Evolutionary conservation across 2,888 invertebrate species (phyloP).

Genomic region (Heteropelma amictum): DNA sequence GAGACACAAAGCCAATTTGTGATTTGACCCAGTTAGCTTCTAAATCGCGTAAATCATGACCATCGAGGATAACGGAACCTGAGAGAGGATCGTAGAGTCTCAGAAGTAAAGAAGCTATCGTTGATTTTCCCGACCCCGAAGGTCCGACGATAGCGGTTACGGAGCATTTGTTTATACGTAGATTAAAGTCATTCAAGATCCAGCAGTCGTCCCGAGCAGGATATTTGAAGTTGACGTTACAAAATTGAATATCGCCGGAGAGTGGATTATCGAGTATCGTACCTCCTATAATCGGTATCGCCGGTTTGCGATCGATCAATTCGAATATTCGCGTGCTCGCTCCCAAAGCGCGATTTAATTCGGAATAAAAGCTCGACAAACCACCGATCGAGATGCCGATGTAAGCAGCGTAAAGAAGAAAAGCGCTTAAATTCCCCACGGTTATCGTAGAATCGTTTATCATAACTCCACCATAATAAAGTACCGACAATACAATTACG

Average conservation of each 20-base stretch:
- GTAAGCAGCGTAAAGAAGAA: slow-evolving; percentile 95
- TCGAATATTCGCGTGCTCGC: slow-evolving; percentile 94
- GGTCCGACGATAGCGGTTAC: slow-evolving; percentile 91
- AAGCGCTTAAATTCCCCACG: slow-evolving; percentile 94
- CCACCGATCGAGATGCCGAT: slow-evolving; percentile 94
- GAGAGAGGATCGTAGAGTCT: slow-evolving; percentile 90
- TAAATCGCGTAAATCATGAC: slow-evolving; percentile 85
- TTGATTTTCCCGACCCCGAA: slow-evolving; percentile 97
- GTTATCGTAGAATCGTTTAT: slow-evolving; percentile 88
- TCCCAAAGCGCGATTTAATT: slow-evolving; percentile 95
- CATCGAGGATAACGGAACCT: slow-evolving; percentile 88
- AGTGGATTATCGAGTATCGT: slow-evolving; percentile 70
- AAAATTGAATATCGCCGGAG: slow-evolving; percentile 86
- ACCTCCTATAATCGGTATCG: slow-evolving; percentile 85
- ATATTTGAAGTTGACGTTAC: slow-evolving; percentile 87
- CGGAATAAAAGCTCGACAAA: slow-evolving; percentile 95
- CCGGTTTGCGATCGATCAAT: slow-evolving; percentile 88
- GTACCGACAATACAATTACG: slow-evolving; percentile 91
- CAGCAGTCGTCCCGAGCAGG: slow-evolving; percentile 81
- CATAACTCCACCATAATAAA: slow-evolving; percentile 95
- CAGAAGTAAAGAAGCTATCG: slow-evolving; percentile 90
- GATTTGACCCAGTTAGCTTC: slow-evolving; percentile 92
- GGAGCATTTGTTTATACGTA: slow-evolving; percentile 84
- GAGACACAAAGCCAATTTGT: slow-evolving; percentile 92
- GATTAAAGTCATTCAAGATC: slow-evolving; percentile 83